Conservation (phyloP, 2,113 vertebrate genomes). For the Syngnathus scovelli region DNA sequence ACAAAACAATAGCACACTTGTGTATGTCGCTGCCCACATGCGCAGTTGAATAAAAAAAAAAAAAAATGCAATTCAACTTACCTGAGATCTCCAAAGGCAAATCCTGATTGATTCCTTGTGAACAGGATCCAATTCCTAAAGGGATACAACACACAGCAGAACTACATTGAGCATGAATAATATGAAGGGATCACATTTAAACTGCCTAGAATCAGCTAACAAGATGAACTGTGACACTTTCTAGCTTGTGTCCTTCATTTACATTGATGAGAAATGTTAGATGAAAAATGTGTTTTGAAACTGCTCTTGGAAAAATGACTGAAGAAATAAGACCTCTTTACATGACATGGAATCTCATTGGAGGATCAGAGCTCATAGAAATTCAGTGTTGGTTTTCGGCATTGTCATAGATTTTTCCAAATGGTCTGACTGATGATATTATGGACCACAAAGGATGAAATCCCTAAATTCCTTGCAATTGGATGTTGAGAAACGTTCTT, state of each 20-base stretch:
- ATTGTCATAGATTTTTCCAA: no score
- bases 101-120: background rate
- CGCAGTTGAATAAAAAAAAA: background rate
- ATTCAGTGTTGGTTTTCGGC: no score
- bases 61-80: constrained; percentile 30
- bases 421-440: no score
- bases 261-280: constrained; percentile 1
- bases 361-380: no score
- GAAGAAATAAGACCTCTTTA: background rate
- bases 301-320: background rate
- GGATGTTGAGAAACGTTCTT: no score
- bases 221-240: constrained; percentile 2
- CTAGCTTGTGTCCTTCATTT: background rate
- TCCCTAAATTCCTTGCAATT: no score
- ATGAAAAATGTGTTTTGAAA: background rate
- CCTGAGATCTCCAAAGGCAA: constrained; percentile 26
- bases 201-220: background rate
- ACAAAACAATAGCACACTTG: background rate
- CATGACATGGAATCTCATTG: constrained; percentile 8
- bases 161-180: background rate
- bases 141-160: constrained; percentile 12
- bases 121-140: constrained; percentile 29
- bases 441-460: no score
- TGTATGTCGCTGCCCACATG: constrained; percentile 25
- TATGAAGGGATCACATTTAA: constrained; percentile 3